Base-by-base conservation (phyloP, 2,888 invertebrate species). In the Leptopilina drosophilae region DNA sequence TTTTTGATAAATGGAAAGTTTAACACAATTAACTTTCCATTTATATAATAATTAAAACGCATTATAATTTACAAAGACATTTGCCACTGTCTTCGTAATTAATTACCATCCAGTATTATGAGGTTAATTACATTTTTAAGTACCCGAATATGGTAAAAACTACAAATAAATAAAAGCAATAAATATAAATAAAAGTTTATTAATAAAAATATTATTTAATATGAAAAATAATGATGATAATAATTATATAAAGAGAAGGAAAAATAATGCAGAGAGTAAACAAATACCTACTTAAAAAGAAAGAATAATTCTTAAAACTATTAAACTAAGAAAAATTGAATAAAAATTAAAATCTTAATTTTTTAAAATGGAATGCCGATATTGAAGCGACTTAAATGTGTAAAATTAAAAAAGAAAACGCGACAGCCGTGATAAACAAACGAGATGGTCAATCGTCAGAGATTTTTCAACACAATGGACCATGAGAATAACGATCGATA, bases 21-120 rank as follows among this genome's bases (percentile, higher is more conserved):
- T 33, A 77, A 14, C 33, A 42, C 42, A 8, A 42, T 42, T 42
- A 5, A 5, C 53, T 26, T n/a, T 64, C 42, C 33, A 15, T 46
- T 9, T 26, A 20, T 33, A n/a, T 33, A n/a, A 53, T 49, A 33
- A 20, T 26, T 6, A 62, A 75, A 75, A 40, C 7, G 3, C 42
- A 7, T 20, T 75, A 56, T 59, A 56, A 14, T 40, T 59, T 59
- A 59, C 33, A 33, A 12, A 5, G n/a, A 49, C 12, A 56, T 49
- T 26, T 75, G 77, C 76, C 78, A 81, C 78, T 79, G 77, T 66
- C 80, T 69, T 78, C 80, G 0, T 49, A 49, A 11, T 49, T 49
- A 9, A 11, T 49, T 49, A 49, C 2, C 12, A 49, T 49, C 9
- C 9, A 49, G 12, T 49, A 49, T 11, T 49, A 42, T 8, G 5